Conservation (phyloP, 2,113 vertebrate species). For the Urocolius indicus region DNA sequence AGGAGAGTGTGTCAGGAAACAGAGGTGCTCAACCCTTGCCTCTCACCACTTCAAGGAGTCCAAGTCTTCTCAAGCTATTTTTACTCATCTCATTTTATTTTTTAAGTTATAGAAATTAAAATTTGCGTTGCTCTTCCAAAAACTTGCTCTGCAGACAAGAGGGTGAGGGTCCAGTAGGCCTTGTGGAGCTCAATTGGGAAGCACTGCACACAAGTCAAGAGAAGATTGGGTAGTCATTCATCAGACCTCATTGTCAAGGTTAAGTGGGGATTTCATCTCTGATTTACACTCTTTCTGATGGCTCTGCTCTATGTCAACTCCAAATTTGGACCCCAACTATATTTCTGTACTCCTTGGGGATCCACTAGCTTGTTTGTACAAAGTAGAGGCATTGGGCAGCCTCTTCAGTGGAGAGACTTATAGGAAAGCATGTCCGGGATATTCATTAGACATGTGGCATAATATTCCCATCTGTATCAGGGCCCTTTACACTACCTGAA, state of each 20-base stretch:
- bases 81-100: neutral
- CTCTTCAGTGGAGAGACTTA: neutral
- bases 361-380: constrained; percentile 16
- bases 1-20: neutral
- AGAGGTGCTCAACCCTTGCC: neutral
- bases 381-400: neutral
- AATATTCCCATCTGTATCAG: neutral
- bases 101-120: neutral
- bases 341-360: neutral
- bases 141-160: neutral
- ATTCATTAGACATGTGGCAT: neutral
- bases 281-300: constrained; percentile 28
- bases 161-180: fast-evolving
- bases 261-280: constrained; percentile 15
- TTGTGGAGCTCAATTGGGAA: neutral
- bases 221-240: neutral
- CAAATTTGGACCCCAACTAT: constrained; percentile 3
- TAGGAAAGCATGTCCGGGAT: neutral
- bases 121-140: neutral
- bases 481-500: neutral
- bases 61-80: neutral
- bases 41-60: neutral
- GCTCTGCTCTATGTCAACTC: neutral
- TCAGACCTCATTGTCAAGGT: neutral
- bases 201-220: neutral